Evolutionary conservation across 2,888 invertebrate genomes (phyloP).

Genomic region (Lasioglossum lativentre): DNA sequence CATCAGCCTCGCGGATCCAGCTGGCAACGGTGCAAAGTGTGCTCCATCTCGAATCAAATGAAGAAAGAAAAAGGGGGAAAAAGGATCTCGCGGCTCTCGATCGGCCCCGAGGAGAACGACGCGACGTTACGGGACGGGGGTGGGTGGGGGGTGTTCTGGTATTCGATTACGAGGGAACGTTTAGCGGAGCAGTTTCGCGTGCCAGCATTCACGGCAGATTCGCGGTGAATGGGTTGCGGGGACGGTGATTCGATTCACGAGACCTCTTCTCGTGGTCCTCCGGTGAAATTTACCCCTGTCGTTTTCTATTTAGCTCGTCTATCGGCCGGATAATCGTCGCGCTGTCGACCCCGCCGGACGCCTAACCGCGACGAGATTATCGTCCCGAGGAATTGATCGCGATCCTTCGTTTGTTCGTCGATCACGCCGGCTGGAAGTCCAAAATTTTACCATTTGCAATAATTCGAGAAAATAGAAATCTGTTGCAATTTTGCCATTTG

Average conservation of each 20-base stretch:
- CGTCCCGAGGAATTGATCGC: neutral
- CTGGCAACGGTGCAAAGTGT: neutral
- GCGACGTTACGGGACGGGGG: neutral
- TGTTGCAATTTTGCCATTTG: too few relatives aligned
- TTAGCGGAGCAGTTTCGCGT: conserved; percentile 16
- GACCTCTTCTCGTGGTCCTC: neutral
- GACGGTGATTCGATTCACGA: conserved; percentile 17
- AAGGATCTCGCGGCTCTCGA: neutral
- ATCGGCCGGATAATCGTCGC: neutral
- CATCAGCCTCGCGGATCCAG: neutral
- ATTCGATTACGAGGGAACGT: conserved; percentile 24
- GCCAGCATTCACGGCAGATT: neutral
- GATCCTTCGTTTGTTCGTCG: neutral
- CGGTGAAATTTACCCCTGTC: conserved; percentile 3
- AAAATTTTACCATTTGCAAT: too few relatives aligned
- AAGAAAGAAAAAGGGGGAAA: neutral
- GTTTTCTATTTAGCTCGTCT: conserved; percentile 1
- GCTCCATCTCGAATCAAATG: neutral
- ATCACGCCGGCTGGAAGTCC: neutral
- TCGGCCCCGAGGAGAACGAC: neutral
- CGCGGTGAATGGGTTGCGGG: neutral
- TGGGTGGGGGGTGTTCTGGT: neutral
- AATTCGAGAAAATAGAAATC: too few relatives aligned
- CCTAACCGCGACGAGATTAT: neutral
- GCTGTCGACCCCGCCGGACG: neutral